Percentiles rank a stretch among this genome's conserved stretches.
These are phyloP conservation scores for Eretmocerus hayati DNA, from an alignment of 2,888 invertebrate genomes.

Conservation along the genomic window DNA sequence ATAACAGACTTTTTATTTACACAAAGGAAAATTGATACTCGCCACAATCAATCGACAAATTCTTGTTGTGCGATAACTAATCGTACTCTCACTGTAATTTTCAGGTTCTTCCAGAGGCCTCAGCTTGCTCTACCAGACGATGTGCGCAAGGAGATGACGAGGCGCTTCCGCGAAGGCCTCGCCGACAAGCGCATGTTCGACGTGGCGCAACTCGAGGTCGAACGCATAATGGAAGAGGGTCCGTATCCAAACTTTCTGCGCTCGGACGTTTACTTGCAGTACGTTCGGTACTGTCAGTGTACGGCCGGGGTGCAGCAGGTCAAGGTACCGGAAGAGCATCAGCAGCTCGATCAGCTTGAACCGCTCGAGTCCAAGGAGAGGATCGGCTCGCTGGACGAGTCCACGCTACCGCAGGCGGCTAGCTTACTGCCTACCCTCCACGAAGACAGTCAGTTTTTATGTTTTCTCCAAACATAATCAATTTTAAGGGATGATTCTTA, in stretches of 20 bases:
- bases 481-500: too few relatives aligned
- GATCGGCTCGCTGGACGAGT: constrained; percentile 41
- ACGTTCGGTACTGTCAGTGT: constrained; percentile 65
- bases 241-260: constrained; percentile 89
- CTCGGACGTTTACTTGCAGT: constrained; percentile 84
- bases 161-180: constrained; percentile 62
- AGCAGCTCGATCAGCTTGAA: not conserved
- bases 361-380: constrained; percentile 27
- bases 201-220: constrained; percentile 75
- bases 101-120: constrained; percentile 71
- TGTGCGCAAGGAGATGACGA: constrained; percentile 70
- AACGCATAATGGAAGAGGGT: constrained; percentile 75
- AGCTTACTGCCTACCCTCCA: constrained; percentile 72
- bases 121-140: constrained; percentile 77
- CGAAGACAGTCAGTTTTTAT: constrained; percentile 70
- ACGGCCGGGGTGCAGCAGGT: constrained; percentile 22
- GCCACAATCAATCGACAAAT: too few relatives aligned
- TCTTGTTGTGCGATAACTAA: too few relatives aligned
- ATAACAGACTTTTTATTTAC: too few relatives aligned
- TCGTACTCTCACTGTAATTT: too few relatives aligned
- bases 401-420: constrained; percentile 48
- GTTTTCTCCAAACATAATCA: too few relatives aligned
- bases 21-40: too few relatives aligned
- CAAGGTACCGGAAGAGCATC: not conserved
- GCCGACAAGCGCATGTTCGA: constrained; percentile 78